Evolutionary conservation across 2,113 vertebrate genomes (phyloP).

Genomic region (Eidolon helvum): DNA sequence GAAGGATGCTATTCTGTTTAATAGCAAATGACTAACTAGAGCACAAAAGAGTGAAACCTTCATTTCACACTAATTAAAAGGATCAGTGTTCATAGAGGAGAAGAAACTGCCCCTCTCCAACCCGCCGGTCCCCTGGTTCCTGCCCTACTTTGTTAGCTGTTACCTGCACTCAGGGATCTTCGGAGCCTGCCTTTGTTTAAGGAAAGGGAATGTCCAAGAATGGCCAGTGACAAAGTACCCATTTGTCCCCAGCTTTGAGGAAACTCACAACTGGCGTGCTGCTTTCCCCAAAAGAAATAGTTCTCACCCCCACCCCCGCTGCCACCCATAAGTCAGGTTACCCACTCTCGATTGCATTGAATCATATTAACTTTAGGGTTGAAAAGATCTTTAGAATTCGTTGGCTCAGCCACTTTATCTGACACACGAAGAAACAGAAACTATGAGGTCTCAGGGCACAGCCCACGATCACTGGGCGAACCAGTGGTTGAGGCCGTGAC

Average conservation of each 20-base stretch:
- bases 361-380: neutral
- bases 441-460: neutral
- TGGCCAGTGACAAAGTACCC: neutral
- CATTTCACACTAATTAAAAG: neutral
- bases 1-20: neutral
- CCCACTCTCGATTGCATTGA: neutral
- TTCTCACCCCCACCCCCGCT: neutral
- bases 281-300: neutral
- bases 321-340: neutral
- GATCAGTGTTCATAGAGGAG: neutral
- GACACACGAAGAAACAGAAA: neutral
- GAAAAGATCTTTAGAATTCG: neutral
- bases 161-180: neutral
- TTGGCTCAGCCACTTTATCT: neutral
- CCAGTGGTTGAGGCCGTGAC: too few species aligned
- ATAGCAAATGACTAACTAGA: neutral
- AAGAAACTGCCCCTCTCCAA: neutral
- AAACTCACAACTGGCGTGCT: neutral
- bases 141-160: neutral
- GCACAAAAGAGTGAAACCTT: neutral
- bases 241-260: neutral
- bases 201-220: neutral
- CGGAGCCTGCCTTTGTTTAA: neutral
- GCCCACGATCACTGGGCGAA: neutral
- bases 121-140: neutral